Evolutionary conservation across 1,140 invertebrate species (phyloP), one percentile per base, ranked within the genome.

Genomic region (Paraescarpia echinospica): DNA sequence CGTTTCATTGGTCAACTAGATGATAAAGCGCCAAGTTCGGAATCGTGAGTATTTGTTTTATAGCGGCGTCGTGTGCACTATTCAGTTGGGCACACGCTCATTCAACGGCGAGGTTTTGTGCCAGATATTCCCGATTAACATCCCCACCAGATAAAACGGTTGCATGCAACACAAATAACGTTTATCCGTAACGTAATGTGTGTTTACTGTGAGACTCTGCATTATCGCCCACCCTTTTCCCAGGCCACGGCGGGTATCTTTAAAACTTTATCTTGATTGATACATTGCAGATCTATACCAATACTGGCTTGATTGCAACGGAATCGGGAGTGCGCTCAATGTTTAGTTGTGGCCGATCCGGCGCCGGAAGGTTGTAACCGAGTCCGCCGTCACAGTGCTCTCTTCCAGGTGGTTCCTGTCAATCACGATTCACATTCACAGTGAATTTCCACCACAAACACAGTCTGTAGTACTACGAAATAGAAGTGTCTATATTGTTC

Each of bases 1-100:
- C 59, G 59, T 77, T 77, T 77, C 59, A 77, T 77, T 77, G 59
- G 59, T 77, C 59, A 77, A 77, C 59, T 77, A 77, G 59, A 77
- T 77, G 59, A 77, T 77, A 77, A 77, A 77, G 59, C 59, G 59
- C 59, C 59, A 77, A 77, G 59, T 77, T 77, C 22, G 4, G 59
- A 77, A 77, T 77, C 59, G 59, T 77, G 59, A 77, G 59, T 77
- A 77, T 77, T 77, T 77, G 2, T 27, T 77, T 77, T 77, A 77
- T 18, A 77, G 59, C 22, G 59, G 59, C 59, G 22, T 77, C 2
- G 4, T 77, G 59, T 77, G 22, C 59, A 22, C 14, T 77, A 77
- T 22, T 77, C 14, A 77, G 2, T 31, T 77, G 59, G 9, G 59
- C 59, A 77, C 27, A 6, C 59, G 27, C 9, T 77, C 59, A 14